Base-by-base conservation (phyloP, 2,888 invertebrate genomes). In the Linyphia triangularis region DNA sequence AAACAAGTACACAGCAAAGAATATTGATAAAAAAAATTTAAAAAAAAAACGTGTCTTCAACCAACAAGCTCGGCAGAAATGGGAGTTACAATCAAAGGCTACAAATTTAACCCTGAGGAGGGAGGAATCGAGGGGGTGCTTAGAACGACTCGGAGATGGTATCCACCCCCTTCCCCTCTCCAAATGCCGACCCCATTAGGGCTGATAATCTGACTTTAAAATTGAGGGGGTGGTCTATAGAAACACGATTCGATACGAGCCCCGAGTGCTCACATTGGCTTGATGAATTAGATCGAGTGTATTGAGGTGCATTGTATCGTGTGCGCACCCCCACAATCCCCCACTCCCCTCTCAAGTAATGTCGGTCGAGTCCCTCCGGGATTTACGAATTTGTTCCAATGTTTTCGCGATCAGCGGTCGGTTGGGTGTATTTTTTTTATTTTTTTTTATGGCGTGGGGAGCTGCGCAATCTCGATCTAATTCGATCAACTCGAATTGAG, bases 191-290 rank as follows among this genome's bases (percentile, higher is more conserved):
- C 40, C 69, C 70, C 82, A 88, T 88, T 88, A 88, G 51, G 77
- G 82, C 33, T 77, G 82, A 88, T 88, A 69, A 88, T 88, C 82
- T 88, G 88, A 82, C 88, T 88, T 88, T 88, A 88, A 88, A 88
- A 88, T 88, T 82, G 82, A 75, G 77, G 69, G n/a, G 33, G 33
- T 33, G 33, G 33, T 33, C 33, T 33, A 33, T 33, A 33, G 33
- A 33, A 33, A 4, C 33, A 4, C 69, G 61, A 88, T 88, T 83
- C 77, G 88, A 88, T 83, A 77, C 88, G 81, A 28, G 57, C 28
- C 30, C 19, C 26, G 57, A 30, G 73, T 63, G 33, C 51, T 73
- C 72, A 73, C 86, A 79, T 79, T 86, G 81, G 82, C 75, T 69
- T 88, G 82, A 88, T 88, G 88, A 88, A 88, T 88, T 88, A 88